Conservation (phyloP, 2,797 vertebrate genomes). For the Acrocephalus scirpaceus region DNA sequence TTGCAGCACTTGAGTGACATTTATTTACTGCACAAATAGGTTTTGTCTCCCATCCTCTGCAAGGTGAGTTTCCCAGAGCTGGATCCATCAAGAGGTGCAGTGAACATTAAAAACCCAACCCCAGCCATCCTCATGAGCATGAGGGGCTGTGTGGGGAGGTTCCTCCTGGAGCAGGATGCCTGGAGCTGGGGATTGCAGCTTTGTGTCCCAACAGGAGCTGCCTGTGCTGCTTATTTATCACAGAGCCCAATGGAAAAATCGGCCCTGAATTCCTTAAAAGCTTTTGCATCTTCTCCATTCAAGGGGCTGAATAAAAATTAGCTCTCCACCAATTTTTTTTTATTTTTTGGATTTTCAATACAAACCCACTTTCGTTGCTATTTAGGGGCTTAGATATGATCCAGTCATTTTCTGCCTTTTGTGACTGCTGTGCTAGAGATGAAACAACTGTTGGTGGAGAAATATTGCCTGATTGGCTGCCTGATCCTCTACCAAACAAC, state of each 20-base stretch:
- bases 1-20: neutral
- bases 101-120: neutral
- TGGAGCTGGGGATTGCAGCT: neutral
- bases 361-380: neutral
- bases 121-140: neutral
- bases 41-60: neutral
- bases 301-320: neutral
- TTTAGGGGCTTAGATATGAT: neutral
- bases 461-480: neutral
- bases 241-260: neutral
- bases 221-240: neutral
- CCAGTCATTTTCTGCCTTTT: neutral
- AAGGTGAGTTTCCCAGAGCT: neutral
- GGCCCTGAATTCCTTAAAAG: constrained; percentile 17
- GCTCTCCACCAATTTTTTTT: neutral
- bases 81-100: neutral
- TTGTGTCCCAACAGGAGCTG: neutral
- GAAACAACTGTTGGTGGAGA: neutral
- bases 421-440: neutral
- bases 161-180: neutral
- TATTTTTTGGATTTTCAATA: neutral
- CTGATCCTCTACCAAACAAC: neutral
- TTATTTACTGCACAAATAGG: neutral
- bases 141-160: neutral
- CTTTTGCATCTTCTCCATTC: neutral